phyloP scores from a whole-genome alignment of 2,888 invertebrate species.

The Heliconius sara region DNA sequence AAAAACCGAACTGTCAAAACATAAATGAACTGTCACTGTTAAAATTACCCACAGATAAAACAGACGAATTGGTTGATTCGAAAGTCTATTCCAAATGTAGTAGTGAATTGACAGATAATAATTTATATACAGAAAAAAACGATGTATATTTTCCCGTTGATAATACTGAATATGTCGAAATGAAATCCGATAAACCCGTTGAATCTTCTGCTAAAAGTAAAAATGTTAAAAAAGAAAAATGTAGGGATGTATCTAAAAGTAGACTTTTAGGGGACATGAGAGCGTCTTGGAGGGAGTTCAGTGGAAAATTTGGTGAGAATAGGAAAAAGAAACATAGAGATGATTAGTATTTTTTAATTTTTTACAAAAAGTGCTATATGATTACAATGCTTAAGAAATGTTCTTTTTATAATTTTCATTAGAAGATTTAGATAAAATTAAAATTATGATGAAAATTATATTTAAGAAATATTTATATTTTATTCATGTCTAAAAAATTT shows the following conservation, averaged over 20 bases:
- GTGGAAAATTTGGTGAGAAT: constrained; percentile 61
- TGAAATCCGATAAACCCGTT: constrained; percentile 6
- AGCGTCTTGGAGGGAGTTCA: constrained; percentile 65
- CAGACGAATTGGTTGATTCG: not conserved
- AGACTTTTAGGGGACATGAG: constrained; percentile 60
- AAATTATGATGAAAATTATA: too few species aligned
- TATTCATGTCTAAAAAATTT: not conserved
- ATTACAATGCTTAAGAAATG: too few species aligned
- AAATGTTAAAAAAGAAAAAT: constrained; percentile 40
- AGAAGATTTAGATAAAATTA: too few species aligned
- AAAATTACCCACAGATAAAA: constrained; percentile 15
- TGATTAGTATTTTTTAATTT: constrained; percentile 46
- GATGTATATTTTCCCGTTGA: constrained; percentile 14
- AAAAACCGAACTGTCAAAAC: constrained; percentile 24
- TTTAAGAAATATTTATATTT: not conserved
- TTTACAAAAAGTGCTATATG: not conserved
- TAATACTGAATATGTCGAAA: constrained; percentile 10
- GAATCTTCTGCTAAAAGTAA: constrained; percentile 35
- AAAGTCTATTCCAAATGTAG: constrained; percentile 1
- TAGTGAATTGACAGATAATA: constrained; percentile 1
- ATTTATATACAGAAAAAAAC: constrained; percentile 5
- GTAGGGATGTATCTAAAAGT: constrained; percentile 44
- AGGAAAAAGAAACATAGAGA: constrained; percentile 59
- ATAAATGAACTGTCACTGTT: constrained; percentile 6
- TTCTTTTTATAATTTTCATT: too few species aligned